A percentile compares a stretch with the other conserved stretches of the same genome.
Conservation (phyloP, 2,113 vertebrate species). For the Corydoras sp. region DNA sequence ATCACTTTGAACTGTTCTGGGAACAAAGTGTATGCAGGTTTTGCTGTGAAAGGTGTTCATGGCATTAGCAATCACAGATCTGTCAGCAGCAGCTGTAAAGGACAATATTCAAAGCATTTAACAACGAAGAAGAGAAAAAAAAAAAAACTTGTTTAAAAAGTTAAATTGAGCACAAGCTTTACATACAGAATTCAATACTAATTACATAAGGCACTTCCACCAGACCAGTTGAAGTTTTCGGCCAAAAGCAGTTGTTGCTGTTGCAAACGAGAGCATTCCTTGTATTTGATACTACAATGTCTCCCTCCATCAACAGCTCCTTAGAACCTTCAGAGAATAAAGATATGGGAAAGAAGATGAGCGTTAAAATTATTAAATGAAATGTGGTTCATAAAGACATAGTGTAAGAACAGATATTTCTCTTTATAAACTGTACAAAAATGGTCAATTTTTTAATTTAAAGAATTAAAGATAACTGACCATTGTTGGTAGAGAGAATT, state of each 20-base stretch:
- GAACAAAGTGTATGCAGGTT: slow-evolving; percentile 43
- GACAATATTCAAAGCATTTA: too few relatives aligned
- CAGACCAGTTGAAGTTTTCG: slow-evolving; percentile 35
- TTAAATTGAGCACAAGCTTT: neutral
- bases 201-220: slow-evolving; percentile 37
- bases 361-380: too few relatives aligned
- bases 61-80: slow-evolving; percentile 25
- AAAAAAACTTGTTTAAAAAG: neutral
- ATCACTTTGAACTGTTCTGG: slow-evolving; percentile 23
- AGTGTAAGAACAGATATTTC: too few relatives aligned
- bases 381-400: too few relatives aligned
- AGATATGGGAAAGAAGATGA: neutral
- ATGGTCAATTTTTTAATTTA: neutral
- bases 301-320: neutral
- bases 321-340: neutral
- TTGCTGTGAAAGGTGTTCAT: slow-evolving; percentile 29
- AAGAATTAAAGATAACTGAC: slow-evolving; percentile 18
- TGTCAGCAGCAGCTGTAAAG: slow-evolving; percentile 29
- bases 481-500: slow-evolving; percentile 35
- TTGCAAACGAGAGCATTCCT: neutral
- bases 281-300: neutral
- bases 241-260: slow-evolving; percentile 36
- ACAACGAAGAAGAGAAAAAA: too few relatives aligned
- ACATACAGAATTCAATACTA: slow-evolving; percentile 39
- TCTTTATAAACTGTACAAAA: neutral